Percentiles rank a stretch among this genome's conserved stretches.
Conservation (phyloP, 2,797 vertebrate genomes). For the Strix occidentalis region DNA sequence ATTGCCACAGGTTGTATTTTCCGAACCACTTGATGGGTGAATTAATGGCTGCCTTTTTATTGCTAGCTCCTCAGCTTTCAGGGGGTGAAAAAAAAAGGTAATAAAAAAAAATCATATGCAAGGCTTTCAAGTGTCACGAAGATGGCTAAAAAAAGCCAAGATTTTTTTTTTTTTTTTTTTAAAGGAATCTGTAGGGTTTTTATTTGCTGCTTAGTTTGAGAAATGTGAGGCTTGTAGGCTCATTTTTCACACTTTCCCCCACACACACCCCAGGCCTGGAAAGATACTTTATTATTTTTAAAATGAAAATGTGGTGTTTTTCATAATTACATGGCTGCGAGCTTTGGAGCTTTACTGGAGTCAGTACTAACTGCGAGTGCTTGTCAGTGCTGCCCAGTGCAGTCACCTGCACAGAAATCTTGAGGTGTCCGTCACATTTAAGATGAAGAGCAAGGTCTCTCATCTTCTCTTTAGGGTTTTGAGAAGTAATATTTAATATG, state of each 20-base stretch:
- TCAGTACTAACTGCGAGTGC: not conserved
- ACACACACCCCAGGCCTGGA: not conserved
- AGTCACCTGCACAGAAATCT: not conserved
- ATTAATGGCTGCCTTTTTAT: slow-evolving; percentile 41
- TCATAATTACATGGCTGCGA: not conserved
- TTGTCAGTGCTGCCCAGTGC: not conserved
- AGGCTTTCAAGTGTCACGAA: not conserved
- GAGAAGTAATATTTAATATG: not conserved
- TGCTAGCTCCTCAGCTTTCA: not conserved
- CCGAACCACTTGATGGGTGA: slow-evolving; percentile 1
- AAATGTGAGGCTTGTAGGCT: not conserved
- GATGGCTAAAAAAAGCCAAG: not conserved
- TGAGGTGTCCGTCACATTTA: not conserved
- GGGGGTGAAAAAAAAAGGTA: not conserved
- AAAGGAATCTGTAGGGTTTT: not conserved
- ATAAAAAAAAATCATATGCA: not conserved
- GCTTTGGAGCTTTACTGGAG: not conserved
- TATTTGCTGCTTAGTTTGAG: not conserved
- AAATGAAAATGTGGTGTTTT: not conserved
- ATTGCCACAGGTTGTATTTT: slow-evolving; percentile 6
- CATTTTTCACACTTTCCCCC: not conserved
- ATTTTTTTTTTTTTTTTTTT: not conserved
- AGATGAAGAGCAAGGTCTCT: not conserved
- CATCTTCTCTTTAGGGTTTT: not conserved
- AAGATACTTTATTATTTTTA: slow-evolving; percentile 33